These are phyloP conservation scores for Drosophila paranaensis DNA, from an alignment of 2,888 invertebrate genomes.

Conservation along the genomic window DNA sequence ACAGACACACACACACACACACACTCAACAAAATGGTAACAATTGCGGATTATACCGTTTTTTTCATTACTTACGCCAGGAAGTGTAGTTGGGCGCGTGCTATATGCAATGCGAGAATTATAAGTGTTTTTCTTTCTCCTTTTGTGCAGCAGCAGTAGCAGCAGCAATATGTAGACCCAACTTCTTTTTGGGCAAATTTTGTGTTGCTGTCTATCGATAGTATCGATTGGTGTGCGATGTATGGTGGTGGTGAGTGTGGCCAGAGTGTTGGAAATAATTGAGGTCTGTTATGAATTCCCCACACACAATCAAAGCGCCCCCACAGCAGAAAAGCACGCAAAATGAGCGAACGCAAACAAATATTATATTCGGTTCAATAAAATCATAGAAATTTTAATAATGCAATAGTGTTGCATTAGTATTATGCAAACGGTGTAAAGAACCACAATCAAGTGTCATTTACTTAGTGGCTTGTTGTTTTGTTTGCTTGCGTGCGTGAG, in stretches of 20 bases:
- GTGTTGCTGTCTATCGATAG: slow-evolving; percentile 9
- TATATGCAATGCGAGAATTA: slow-evolving; percentile 1
- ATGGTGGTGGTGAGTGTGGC: slow-evolving; percentile 25
- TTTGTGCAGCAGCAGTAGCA: slow-evolving; percentile 18
- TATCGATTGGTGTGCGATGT: slow-evolving; percentile 35
- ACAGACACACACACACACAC: background rate
- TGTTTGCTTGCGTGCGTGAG: slow-evolving; percentile 20
- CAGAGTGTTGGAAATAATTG: slow-evolving; percentile 20
- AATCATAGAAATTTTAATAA: slow-evolving; percentile 38
- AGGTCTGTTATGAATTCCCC: slow-evolving; percentile 24
- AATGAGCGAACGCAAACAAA: slow-evolving; percentile 60
- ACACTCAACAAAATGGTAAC: slow-evolving; percentile 15
- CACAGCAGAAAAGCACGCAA: slow-evolving; percentile 42
- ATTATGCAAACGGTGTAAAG: slow-evolving; percentile 40
- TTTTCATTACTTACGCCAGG: background rate
- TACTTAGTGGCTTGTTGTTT: slow-evolving; percentile 31
- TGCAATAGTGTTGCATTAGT: slow-evolving; percentile 45
- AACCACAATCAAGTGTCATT: slow-evolving; percentile 35
- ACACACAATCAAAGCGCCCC: slow-evolving; percentile 38
- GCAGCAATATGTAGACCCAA: background rate
- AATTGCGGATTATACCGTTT: slow-evolving; percentile 3
- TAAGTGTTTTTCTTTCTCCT: slow-evolving; percentile 15
- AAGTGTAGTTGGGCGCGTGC: slow-evolving; percentile 19
- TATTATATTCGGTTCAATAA: slow-evolving; percentile 42
- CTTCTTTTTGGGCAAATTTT: slow-evolving; percentile 7